Conservation (phyloP, 1,140 invertebrate species). For the Cotesia glomerata region DNA sequence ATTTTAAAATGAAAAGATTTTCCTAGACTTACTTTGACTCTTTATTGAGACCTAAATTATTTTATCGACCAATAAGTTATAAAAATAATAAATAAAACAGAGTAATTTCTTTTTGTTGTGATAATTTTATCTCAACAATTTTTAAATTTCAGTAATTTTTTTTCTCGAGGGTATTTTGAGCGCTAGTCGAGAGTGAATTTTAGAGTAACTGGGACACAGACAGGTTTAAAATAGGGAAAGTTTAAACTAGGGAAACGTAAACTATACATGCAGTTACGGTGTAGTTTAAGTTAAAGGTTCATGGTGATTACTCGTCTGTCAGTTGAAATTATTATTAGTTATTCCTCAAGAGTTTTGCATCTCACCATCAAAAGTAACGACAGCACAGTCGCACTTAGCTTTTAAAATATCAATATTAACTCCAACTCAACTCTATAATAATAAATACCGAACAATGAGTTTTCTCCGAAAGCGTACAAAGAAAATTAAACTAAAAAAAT, state of each 20-base stretch:
- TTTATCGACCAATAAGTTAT: too few species aligned
- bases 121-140: background rate
- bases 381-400: too few species aligned
- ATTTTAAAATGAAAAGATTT: background rate
- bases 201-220: conserved; percentile 23
- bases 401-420: background rate
- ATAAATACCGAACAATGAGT: background rate
- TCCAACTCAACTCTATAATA: background rate
- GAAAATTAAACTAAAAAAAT: background rate
- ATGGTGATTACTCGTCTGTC: background rate
- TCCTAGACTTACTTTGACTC: too few species aligned
- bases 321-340: background rate
- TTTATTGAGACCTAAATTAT: too few species aligned
- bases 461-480: background rate
- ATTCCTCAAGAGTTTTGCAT: too few species aligned
- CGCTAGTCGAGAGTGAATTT: background rate
- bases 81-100: too few species aligned
- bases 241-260: conserved; percentile 17
- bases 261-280: background rate
- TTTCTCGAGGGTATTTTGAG: conserved; percentile 24
- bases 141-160: conserved; percentile 8
- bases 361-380: too few species aligned
- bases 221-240: conserved; percentile 31
- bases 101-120: too few species aligned
- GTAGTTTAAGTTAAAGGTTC: background rate